These are phyloP conservation scores for Nycticryphes semicollaris DNA, from an alignment of 2,113 vertebrate genomes.

Conservation along the genomic window DNA sequence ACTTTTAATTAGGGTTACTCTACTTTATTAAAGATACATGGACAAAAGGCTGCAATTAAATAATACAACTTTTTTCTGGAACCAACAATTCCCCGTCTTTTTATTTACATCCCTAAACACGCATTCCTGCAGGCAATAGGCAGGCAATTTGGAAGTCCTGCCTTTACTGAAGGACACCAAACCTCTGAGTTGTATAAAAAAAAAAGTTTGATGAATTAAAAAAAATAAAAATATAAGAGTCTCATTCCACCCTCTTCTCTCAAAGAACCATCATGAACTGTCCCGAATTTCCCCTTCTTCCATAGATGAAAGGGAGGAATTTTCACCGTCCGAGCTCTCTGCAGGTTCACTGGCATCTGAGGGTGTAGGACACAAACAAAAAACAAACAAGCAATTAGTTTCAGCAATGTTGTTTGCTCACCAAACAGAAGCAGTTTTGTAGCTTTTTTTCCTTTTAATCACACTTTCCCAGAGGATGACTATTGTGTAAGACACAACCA, in stretches of 20 bases:
- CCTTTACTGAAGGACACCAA: background rate
- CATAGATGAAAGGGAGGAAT: slow-evolving; percentile 55
- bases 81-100: background rate
- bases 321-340: slow-evolving; percentile 50
- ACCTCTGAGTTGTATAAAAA: background rate
- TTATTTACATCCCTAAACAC: background rate
- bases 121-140: background rate
- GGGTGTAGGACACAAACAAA: background rate
- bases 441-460: background rate
- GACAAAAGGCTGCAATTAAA: background rate
- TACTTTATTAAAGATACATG: background rate
- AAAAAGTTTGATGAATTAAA: background rate
- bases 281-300: slow-evolving; percentile 71
- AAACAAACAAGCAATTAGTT: slow-evolving; percentile 57
- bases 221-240: background rate
- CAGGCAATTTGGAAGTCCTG: background rate
- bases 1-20: background rate
- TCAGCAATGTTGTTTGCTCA: background rate
- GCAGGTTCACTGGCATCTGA: slow-evolving; percentile 69
- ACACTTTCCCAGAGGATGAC: background rate
- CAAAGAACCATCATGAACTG: slow-evolving; percentile 16
- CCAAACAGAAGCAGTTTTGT: background rate
- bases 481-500: background rate
- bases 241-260: background rate
- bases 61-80: background rate